Conservation (phyloP, 2,888 invertebrate genomes). For the Spisula subtruncata region DNA sequence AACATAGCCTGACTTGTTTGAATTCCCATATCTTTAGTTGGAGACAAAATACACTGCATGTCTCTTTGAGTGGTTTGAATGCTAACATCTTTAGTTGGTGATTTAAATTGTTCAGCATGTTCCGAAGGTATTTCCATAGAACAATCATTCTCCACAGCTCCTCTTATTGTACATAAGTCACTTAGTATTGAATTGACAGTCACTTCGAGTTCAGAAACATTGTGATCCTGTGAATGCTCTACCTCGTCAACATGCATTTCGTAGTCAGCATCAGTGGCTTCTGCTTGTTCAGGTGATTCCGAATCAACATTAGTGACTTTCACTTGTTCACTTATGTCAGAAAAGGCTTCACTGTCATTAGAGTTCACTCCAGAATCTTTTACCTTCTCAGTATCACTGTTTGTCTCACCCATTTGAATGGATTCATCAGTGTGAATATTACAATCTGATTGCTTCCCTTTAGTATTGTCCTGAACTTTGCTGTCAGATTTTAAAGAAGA, state of each 20-base stretch:
- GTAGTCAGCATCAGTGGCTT: too few species aligned
- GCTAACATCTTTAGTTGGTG: slow-evolving; percentile 52
- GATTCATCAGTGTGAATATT: not conserved
- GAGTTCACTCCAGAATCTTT: not conserved
- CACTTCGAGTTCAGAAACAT: slow-evolving; percentile 33
- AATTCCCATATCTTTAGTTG: slow-evolving; percentile 55
- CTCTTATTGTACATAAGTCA: slow-evolving; percentile 38
- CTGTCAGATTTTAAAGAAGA: not conserved
- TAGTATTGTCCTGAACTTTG: not conserved
- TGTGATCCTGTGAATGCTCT: not conserved
- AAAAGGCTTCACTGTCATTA: too few species aligned
- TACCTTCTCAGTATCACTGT: not conserved
- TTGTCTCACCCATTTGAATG: not conserved
- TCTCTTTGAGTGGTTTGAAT: slow-evolving; percentile 43
- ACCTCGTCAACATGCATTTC: not conserved
- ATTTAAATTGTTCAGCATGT: slow-evolving; percentile 13
- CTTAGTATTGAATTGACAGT: slow-evolving; percentile 34
- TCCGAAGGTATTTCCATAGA: not conserved
- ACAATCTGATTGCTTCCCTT: not conserved
- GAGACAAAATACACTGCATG: not conserved
- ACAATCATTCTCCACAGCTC: not conserved
- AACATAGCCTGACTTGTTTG: slow-evolving; percentile 46
- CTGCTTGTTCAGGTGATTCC: not conserved
- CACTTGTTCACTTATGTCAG: too few species aligned
- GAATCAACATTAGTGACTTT: too few species aligned